Base-by-base conservation (phyloP, 2,888 invertebrate species). In the Athripsodes cinereus region DNA sequence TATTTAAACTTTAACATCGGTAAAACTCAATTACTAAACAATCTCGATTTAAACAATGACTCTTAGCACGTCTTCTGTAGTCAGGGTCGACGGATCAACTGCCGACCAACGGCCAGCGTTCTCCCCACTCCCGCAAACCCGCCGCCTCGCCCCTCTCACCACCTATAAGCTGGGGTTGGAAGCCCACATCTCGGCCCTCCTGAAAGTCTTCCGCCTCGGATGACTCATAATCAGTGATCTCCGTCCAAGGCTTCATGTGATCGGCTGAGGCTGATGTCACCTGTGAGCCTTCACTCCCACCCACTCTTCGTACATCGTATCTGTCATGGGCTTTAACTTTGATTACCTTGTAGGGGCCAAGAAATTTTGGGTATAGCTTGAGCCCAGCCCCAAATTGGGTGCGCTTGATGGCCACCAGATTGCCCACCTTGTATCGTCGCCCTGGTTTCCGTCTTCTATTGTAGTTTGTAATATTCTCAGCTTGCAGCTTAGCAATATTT, bases 381-480 rank as follows among this genome's bases (percentile, higher is more conserved):
- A 69, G 51, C 1, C 69, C 70, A 11, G 66, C 62, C 2, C 68
- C 69, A 59, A 68, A 69, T 55, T 72, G 69, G 1, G 70, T 70
- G 19, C 69, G 57, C 58, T 70, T 67, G 16, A 71, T 70, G 2
- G 69, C 69, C 0, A 71, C 69, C 20, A 67, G 20, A 19, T 35
- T 63, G 47, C 63, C 62, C 40, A 62, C 51, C 20, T 52, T 47
- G 52, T 63, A 66, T 26, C 44, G 53, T 31, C 35, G 47, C 20
- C 58, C 60, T 40, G 20, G 31, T 58, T 59, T 59, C 19, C 57
- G 53, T 11, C 20, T 58, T 52, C 54, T 58, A 50, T 64, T 59
- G 50, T 59, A 65, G 20, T 46, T 20, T 20, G 49, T 60, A 8
- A 53, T 40, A 52, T 66, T 62, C 53, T 65, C 64, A 16, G 40